These are phyloP conservation scores for Silurus aristotelis DNA, from an alignment of 2,797 vertebrate species.

Conservation along the genomic window DNA sequence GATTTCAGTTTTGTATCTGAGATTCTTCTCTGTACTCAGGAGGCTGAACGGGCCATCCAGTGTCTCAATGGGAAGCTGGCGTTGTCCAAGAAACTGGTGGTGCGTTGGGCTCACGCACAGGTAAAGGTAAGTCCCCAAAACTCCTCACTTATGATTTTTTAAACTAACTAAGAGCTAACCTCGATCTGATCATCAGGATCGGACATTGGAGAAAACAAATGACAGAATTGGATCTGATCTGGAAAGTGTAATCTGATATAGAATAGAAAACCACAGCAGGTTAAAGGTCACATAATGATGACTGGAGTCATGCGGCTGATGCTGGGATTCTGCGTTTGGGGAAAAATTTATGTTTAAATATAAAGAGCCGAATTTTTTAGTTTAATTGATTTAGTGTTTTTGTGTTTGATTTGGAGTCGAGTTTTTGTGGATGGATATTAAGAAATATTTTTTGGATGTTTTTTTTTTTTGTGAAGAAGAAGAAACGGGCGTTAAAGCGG, in stretches of 20 bases:
- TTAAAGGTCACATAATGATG: not conserved
- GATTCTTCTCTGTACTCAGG: constrained; percentile 69
- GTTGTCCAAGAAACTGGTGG: constrained; percentile 94
- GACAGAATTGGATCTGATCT: not conserved
- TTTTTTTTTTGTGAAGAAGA: not conserved
- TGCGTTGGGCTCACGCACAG: constrained; percentile 94
- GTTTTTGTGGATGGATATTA: not conserved
- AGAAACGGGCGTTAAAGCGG: no score
- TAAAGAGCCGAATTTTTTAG: not conserved
- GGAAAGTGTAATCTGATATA: not conserved
- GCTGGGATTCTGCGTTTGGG: no score
- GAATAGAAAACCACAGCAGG: not conserved
- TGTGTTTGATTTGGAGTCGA: not conserved
- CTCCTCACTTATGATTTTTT: no score
- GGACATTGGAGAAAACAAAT: not conserved
- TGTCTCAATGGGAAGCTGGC: constrained; percentile 96
- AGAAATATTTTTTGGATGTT: not conserved
- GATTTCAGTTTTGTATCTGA: not conserved
- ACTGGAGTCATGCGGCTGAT: not conserved
- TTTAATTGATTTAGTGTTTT: not conserved
- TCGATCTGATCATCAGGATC: not conserved
- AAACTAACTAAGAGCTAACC: not conserved
- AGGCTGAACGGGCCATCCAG: constrained; percentile 95
- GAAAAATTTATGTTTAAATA: no score
- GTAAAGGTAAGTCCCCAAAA: constrained; percentile 77